Conservation (phyloP, 2,797 vertebrate genomes). For the Tympanoctomys barrerae region DNA sequence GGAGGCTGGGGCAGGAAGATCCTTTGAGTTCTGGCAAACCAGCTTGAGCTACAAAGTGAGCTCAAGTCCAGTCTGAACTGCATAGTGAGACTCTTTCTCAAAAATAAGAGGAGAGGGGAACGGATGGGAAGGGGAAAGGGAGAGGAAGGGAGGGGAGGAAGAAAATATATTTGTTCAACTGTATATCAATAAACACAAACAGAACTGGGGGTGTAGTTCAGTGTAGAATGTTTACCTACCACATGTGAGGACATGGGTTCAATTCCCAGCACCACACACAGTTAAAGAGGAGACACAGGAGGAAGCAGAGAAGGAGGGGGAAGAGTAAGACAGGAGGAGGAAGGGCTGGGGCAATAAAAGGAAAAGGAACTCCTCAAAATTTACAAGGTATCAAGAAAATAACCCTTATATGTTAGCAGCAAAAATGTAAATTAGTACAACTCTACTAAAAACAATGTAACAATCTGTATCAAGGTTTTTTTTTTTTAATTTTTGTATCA, state of each 20-base stretch:
- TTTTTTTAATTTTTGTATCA: background rate
- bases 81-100: too few relatives aligned
- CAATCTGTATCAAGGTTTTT: background rate
- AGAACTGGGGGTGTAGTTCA: background rate
- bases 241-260: background rate
- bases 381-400: slow-evolving; percentile 20
- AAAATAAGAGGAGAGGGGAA: too few relatives aligned
- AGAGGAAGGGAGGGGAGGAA: too few relatives aligned
- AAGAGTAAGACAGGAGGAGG: background rate
- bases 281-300: background rate
- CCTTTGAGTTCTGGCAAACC: too few relatives aligned
- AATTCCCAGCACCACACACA: background rate
- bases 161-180: slow-evolving; percentile 33
- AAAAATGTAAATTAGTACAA: slow-evolving; percentile 36
- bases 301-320: background rate
- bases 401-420: background rate
- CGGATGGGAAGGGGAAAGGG: too few relatives aligned
- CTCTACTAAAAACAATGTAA: slow-evolving; percentile 49
- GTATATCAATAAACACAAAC: slow-evolving; percentile 4
- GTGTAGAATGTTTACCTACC: background rate
- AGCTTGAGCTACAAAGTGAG: too few relatives aligned
- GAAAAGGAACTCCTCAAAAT: background rate
- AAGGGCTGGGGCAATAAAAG: too few relatives aligned
- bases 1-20: too few relatives aligned
- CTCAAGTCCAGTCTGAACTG: too few relatives aligned